Evolutionary conservation across 2,888 invertebrate genomes (phyloP).

Genomic region (Pegoplata infirma): DNA sequence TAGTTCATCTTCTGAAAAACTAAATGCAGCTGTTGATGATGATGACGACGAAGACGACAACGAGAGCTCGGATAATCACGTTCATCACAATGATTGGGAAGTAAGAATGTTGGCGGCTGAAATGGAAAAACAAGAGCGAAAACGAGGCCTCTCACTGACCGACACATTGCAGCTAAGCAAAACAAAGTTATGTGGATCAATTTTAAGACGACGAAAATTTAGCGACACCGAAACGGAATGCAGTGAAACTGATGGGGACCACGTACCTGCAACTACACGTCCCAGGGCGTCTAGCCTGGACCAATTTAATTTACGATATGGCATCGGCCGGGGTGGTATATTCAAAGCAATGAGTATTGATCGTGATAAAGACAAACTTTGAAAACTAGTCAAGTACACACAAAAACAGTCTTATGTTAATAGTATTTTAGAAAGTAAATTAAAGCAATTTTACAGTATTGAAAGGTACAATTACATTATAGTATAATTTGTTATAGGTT

Average conservation of each 20-base stretch:
- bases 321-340: slow-evolving; percentile 71
- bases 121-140: slow-evolving; percentile 81
- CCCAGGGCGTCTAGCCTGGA: slow-evolving; percentile 76
- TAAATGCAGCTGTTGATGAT: slow-evolving; percentile 70
- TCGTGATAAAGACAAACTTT: slow-evolving; percentile 78
- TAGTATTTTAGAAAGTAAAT: slow-evolving; percentile 60
- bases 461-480: slow-evolving; percentile 65
- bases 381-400: slow-evolving; percentile 68
- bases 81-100: slow-evolving; percentile 84
- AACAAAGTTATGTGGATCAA: slow-evolving; percentile 69
- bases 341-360: slow-evolving; percentile 78
- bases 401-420: slow-evolving; percentile 56
- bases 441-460: slow-evolving; percentile 64
- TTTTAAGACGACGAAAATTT: slow-evolving; percentile 73
- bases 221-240: slow-evolving; percentile 77
- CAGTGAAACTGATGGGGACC: slow-evolving; percentile 74
- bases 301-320: slow-evolving; percentile 76
- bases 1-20: slow-evolving; percentile 73
- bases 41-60: slow-evolving; percentile 67
- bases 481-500: slow-evolving; percentile 43
- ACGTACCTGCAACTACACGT: slow-evolving; percentile 65
- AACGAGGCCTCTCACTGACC: slow-evolving; percentile 73
- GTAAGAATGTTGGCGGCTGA: slow-evolving; percentile 88
- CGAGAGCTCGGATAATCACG: slow-evolving; percentile 63
- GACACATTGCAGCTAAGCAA: slow-evolving; percentile 69